Evolutionary conservation across 2,888 invertebrate genomes (phyloP), one percentile per base, ranked within the genome.

Genomic region (Malacosoma neustria): DNA sequence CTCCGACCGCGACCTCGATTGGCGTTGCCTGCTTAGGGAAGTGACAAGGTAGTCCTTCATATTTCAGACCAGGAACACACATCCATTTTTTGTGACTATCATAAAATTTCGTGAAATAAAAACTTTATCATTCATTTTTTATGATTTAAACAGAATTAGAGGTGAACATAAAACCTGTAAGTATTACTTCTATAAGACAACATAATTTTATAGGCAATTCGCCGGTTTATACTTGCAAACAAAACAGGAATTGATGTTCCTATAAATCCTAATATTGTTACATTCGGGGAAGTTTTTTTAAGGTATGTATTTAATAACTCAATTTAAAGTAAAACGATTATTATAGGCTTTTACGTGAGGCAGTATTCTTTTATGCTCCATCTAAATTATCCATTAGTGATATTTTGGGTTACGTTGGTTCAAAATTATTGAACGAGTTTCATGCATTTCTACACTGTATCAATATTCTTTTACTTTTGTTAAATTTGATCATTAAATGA

Each of bases 141-240:
- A 22, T 22, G 5, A 22, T 3, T 22, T 9, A 3, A 9, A 22
- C 22, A 22, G 22, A 7, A 22, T 9, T 22, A 22, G 22, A 22
- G 22, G 22, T 22, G 22, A 5, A 22, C 22, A 22, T 22, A 22
- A 22, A 22, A 22, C 5, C 22, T 9, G 9, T 7, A 22, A 22
- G 22, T 22, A 22, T 22, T 22, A 22, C 22, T 22, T 22, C 9
- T 6, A 5, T 22, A 22, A 22, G 22, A 22, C 22, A 22, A 22
- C 22, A 22, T 22, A 22, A 22, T 22, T 22, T 22, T 22, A 22
- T 22, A 3, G 22, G 3, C 22, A 22, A 22, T 36, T 39, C 39
- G 46, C 46, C 40, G 42, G 43, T 44, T 38, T 42, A 37, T 46
- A 15, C 42, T 44, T 42, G 38, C 46, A 42, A 44, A 36, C 34